phyloP scores from a whole-genome alignment of 2,113 vertebrate species.

The Indicator indicator region DNA sequence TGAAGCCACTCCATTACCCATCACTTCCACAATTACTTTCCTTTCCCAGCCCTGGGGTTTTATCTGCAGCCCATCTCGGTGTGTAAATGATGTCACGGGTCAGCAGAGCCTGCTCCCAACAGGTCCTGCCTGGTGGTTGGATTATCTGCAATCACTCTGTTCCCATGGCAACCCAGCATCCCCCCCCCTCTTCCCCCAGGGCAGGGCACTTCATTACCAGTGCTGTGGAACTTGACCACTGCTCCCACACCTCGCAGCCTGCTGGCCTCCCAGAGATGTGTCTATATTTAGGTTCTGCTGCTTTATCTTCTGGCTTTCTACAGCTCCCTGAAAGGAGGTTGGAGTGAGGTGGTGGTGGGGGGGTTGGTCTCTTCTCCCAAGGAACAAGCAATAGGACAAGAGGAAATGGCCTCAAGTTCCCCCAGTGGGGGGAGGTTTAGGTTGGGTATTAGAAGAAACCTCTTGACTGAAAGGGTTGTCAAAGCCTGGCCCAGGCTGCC shows the following conservation, averaged over 20 bases:
- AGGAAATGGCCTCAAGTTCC: background rate
- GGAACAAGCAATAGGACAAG: background rate
- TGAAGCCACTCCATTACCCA: background rate
- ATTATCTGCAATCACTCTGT: background rate
- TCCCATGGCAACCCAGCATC: conserved; percentile 50
- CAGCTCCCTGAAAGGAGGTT: no score
- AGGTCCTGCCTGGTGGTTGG: accelerated
- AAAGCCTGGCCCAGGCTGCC: background rate
- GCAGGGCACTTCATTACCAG: background rate
- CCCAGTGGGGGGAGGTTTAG: background rate
- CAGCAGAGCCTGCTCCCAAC: background rate
- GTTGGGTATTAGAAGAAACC: background rate
- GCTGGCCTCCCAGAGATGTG: background rate
- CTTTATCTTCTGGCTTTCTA: background rate
- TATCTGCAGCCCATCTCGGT: accelerated
- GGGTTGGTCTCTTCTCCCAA: no score
- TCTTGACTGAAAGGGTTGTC: background rate
- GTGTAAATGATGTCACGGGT: background rate
- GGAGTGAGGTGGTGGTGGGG: no score
- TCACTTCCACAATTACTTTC: accelerated
- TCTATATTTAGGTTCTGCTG: background rate
- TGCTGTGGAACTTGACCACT: background rate
- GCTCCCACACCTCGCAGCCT: background rate
- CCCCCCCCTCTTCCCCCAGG: background rate
- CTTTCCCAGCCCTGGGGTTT: background rate